Conservation (phyloP, 2,797 vertebrate genomes). For the Mus minutoides region DNA sequence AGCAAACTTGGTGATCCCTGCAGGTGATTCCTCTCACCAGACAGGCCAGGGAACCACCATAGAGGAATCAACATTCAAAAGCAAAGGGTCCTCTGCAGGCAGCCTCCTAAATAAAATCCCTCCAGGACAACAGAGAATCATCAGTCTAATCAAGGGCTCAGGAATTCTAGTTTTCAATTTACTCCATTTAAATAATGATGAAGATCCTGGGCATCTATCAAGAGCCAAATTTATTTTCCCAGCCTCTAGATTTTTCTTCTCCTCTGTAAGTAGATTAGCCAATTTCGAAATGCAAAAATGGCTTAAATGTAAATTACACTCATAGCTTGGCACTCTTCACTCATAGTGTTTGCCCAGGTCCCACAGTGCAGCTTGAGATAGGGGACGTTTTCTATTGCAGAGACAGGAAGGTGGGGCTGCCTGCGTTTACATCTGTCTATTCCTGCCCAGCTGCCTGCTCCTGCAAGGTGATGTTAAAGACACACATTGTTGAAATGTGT, state of each 20-base stretch:
- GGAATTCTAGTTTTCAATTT: background rate
- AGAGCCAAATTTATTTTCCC: background rate
- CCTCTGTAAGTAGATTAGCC: background rate
- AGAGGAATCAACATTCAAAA: background rate
- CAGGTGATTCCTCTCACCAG: background rate
- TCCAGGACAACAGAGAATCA: too few relatives aligned
- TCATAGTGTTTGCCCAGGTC: background rate
- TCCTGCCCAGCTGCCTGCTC: background rate
- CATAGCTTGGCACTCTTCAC: background rate
- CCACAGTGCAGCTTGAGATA: background rate
- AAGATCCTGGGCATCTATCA: background rate
- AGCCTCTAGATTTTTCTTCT: background rate
- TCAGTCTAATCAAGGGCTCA: background rate
- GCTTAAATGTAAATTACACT: background rate
- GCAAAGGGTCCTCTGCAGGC: background rate
- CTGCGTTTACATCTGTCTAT: background rate
- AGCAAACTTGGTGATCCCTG: background rate
- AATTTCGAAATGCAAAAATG: background rate
- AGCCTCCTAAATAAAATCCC: background rate
- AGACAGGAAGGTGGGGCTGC: background rate
- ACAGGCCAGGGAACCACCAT: background rate
- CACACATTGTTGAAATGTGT: background rate
- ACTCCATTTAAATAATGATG: background rate
- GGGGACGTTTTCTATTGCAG: background rate
- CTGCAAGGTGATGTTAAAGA: background rate